Evolutionary conservation across 2,113 vertebrate species (phyloP).

Genomic region (Sylvia atricapilla): DNA sequence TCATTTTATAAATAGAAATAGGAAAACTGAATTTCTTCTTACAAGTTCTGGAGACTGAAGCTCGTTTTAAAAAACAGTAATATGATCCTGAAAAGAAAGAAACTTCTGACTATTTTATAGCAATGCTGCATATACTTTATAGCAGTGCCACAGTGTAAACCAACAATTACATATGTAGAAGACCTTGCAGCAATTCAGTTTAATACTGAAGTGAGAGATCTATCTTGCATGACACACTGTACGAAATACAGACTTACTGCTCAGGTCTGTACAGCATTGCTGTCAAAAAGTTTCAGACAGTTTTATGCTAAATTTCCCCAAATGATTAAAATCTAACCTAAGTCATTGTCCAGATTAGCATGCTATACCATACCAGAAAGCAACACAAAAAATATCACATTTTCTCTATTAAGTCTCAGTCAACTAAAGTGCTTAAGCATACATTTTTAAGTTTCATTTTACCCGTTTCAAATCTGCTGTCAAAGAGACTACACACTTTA

Average conservation of each 20-base stretch:
- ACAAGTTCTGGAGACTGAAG: neutral
- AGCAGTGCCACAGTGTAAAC: neutral
- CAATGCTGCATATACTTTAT: neutral
- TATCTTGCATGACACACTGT: neutral
- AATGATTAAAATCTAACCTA: neutral
- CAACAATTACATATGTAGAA: neutral
- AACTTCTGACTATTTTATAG: neutral
- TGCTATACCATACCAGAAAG: neutral
- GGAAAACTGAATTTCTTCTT: neutral
- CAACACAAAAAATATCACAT: neutral
- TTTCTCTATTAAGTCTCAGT: neutral
- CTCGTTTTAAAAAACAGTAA: neutral
- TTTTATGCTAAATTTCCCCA: neutral
- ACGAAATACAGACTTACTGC: neutral
- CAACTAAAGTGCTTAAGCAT: neutral
- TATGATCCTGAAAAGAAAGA: neutral
- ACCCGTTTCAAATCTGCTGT: neutral
- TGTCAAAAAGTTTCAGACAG: neutral
- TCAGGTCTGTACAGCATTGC: neutral
- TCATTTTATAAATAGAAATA: neutral
- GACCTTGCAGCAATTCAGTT: neutral
- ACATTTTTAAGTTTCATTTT: neutral
- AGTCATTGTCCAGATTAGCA: neutral
- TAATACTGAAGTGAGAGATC: neutral
- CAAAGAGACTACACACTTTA: neutral